Conservation (phyloP, 1,140 invertebrate genomes). For the Euwallacea fornicatus region DNA sequence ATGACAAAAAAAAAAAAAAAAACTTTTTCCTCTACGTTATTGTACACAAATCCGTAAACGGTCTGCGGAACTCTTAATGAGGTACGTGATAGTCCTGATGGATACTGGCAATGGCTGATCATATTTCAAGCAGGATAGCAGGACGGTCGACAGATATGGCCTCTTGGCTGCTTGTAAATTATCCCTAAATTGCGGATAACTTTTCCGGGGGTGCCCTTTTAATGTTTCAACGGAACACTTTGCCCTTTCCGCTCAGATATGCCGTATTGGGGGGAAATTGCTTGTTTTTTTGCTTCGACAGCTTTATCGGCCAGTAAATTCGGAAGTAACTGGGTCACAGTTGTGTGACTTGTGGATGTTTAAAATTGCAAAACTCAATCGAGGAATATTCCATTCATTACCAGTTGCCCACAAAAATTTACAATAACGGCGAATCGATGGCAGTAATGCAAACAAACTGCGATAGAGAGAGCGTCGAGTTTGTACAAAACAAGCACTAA, state of each 20-base stretch:
- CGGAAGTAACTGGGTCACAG: too few species aligned
- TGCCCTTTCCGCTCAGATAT: neutral
- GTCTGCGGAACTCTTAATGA: conserved; percentile 46
- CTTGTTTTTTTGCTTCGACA: conserved; percentile 5
- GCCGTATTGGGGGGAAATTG: neutral
- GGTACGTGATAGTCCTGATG: conserved; percentile 46
- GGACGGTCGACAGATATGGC: conserved; percentile 40
- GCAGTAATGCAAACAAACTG: conserved; percentile 32
- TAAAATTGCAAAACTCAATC: conserved; percentile 18
- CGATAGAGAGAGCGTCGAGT: conserved; percentile 23
- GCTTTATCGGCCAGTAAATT: conserved; percentile 5
- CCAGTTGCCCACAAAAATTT: conserved; percentile 30
- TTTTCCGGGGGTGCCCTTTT: conserved; percentile 29
- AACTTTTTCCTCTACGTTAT: neutral
- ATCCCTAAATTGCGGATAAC: conserved; percentile 42
- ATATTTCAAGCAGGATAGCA: conserved; percentile 38
- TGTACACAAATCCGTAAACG: conserved; percentile 13
- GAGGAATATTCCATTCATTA: conserved; percentile 30
- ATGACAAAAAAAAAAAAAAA: too few species aligned
- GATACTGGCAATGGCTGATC: conserved; percentile 38
- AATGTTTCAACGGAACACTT: conserved; percentile 18
- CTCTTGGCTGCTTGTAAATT: conserved; percentile 46
- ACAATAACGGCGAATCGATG: conserved; percentile 35
- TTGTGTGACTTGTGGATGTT: neutral
- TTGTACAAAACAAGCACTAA: conserved; percentile 38